These are phyloP conservation scores for Hipposideros larvatus DNA, from an alignment of 2,797 vertebrate genomes.

Conservation along the genomic window DNA sequence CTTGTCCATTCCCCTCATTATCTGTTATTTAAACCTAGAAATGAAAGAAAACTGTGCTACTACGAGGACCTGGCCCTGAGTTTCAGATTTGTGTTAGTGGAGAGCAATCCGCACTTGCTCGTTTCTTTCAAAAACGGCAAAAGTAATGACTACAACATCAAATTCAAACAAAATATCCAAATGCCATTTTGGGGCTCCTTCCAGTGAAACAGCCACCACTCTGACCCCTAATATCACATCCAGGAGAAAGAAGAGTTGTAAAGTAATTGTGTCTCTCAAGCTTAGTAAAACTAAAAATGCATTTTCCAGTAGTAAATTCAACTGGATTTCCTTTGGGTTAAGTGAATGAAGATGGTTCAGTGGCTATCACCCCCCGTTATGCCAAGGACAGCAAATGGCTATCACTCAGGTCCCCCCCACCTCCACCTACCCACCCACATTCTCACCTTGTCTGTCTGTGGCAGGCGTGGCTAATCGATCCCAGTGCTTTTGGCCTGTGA, in stretches of 20 bases:
- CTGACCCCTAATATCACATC: not conserved
- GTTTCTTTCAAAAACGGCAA: slow-evolving; percentile 2
- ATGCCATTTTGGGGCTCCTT: not conserved
- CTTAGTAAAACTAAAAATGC: not conserved
- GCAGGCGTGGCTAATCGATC: slow-evolving; percentile 57
- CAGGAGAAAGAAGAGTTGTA: not conserved
- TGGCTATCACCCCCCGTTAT: not conserved
- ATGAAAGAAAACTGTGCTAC: not conserved
- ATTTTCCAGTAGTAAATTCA: not conserved
- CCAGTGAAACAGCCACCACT: not conserved
- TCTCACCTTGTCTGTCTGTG: accelerated
- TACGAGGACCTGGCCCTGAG: not conserved
- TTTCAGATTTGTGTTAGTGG: not conserved
- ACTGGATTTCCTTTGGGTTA: not conserved
- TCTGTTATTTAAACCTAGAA: slow-evolving; percentile 1
- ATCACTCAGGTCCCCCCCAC: not conserved
- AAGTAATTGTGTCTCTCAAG: not conserved
- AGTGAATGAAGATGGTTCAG: not conserved
- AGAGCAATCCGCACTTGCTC: not conserved
- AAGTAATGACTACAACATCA: not conserved
- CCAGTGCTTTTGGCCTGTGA: not conserved
- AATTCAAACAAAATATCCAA: slow-evolving; percentile 18
- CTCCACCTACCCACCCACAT: too few species aligned
- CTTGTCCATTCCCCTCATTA: not conserved
- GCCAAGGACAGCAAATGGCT: not conserved